Evolutionary conservation across 2,888 invertebrate species (phyloP), one percentile per base, ranked within the genome.

Genomic region (Unio pictorum): DNA sequence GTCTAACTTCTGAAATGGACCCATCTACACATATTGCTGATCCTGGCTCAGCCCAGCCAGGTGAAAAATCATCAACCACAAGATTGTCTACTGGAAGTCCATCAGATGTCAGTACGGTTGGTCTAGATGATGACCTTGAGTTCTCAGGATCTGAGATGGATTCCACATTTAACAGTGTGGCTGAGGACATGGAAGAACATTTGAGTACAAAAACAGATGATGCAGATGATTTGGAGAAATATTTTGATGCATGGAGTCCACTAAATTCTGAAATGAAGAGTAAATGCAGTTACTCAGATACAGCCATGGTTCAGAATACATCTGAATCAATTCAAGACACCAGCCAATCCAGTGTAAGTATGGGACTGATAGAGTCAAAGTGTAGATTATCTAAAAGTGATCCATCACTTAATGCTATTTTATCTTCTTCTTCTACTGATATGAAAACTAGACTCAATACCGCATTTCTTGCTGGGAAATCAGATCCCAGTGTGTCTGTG

Each of bases 401-500:
- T 18, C 71, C 71, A 58, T 61, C 59, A n/a, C 28, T 69, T 15
- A 61, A 65, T 28, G 55, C 58, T 55, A 18, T 64, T 15, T 34
- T 18, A 26, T 30, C 28, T 20, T 30, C 7, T 55, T 54, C 23
- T 59, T 55, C 61, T 23, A 66, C 45, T 30, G 74, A 75, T 23
- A 77, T 72, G 58, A 77, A 67, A 58, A 69, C 73, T 15, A 61
- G 63, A 60, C 61, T 73, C 6, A 73, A 75, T 59, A 71, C 71
- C 60, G 77, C 77, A 6, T 74, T 77, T 66, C 59, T 72, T 4
- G 30, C 55, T 34, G 66, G 64, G 26, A 17, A 28, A 45, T 56
- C 67, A 23, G 64, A 71, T 30, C 28, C 69, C 6, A 26, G 45
- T 15, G 45, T 45, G 45, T 45, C 45, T 15, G 45, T 1, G 45